Base-by-base conservation (phyloP, 2,888 invertebrate species). In the Drosophila neutralis region DNA sequence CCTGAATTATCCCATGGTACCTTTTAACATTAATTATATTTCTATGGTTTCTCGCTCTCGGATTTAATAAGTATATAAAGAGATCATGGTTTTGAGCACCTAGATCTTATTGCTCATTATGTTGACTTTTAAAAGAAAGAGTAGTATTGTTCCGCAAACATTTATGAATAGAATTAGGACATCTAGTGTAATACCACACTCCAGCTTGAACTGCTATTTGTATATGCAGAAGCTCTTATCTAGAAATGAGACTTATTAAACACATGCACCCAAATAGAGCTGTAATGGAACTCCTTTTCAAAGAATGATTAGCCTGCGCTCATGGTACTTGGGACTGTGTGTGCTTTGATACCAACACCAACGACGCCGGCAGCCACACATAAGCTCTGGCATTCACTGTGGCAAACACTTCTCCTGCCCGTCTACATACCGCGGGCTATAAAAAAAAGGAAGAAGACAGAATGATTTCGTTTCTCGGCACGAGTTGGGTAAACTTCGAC, bases 381-480 rank as follows among this genome's bases (percentile, higher is more conserved):
- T 59, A 81, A 78, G 78, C 82, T 56, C 33, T 52, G 74, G 78
- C 67, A 78, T 81, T 68, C 78, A 62, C 58, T 65, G 73, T 78
- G 82, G 79, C 60, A 63, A 73, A 66, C 49, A 54, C 58, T 35
- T 45, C n/a, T 2, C 40, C 21, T 18, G 7, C 24, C 13, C 24
- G 11, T 7, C 48, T 10, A 21, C 29, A 24, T 33, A 11, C 45
- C 42, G n/a, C n/a, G 35, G 36, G 48, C 36, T n/a, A 36, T 31
- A 57, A 52, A 52, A n/a, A 21, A 54, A 60, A 66, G 31, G 21
- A 48, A 42, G 21, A 48, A 65, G 53, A 67, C 67, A 69, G 79
- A 70, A 80, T 78, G 66, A 78, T 86, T 75, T 70, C 66, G 66
- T 84, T 79, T 76, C 76, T 78, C 76, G 82, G 76, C 76, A 72